Conservation (phyloP, 2,113 vertebrate genomes). For the human (Homo sapiens) region GRCh38 chr5:137356001-137356500, state of each 20-base stretch:
- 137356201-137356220: not conserved
- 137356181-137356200: not conserved
- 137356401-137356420: not conserved
- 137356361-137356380: conserved; percentile 51
- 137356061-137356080: not conserved
- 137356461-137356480: not conserved
- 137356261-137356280: conserved; percentile 58
- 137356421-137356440: not conserved
- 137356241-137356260: conserved; percentile 49
- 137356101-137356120: not conserved
- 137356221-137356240: not conserved
- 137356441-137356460: not conserved
- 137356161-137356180: not conserved
- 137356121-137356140: not conserved
- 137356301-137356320: conserved; percentile 72
- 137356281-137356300: conserved; percentile 73
- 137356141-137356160: not conserved
- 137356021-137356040: not conserved
- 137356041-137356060: not conserved
- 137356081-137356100: not conserved
- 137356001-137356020: not conserved
- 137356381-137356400: conserved; percentile 51
- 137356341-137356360: conserved; percentile 69
- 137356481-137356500: not conserved
- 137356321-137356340: conserved; percentile 73